Evolutionary conservation across 2,888 invertebrate species (phyloP), one percentile per base, ranked within the genome.

Genomic region (Polyploca ridens): DNA sequence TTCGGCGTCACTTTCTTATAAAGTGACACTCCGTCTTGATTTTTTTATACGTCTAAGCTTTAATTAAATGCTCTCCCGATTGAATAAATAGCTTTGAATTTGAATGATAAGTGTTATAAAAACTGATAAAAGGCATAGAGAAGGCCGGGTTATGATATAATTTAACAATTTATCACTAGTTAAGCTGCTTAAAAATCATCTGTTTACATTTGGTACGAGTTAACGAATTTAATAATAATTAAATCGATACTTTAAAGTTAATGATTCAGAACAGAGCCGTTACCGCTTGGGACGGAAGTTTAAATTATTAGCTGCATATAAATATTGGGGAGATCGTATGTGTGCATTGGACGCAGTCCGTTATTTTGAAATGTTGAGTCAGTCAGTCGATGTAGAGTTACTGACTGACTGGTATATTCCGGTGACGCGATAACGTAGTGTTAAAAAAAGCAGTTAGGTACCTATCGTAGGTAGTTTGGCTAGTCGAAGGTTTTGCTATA

Each of bases 261-360:
- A 88, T 89, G 90, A 85, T 77, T 85, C 85, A 86, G 84, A 90
- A 88, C 91, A 86, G 87, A 75, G 73, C 85, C 75, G 86, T 83
- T 81, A 86, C 87, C 67, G 82, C 72, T 72, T 79, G 84, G 86
- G 82, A 89, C 89, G 84, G 77, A 78, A 72, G 70, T 54, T 19
- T 19, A 62, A 60, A 60, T 60, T 60, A 61, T 44, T 61, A 54
- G 19, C 19, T 41, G 16, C 35, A 44, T 44, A 3, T 14, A 11
- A 61, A 61, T 35, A 41, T 61, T 27, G 44, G 19, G 61, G 57
- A 57, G 49, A 49, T 10, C 54, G 19, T 3, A 54, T 58, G 64
- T 69, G 69, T 66, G 33, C n/a, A n/a, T n/a, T 66, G 59, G 58
- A 64, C 69, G 59, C 64, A 63, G 60, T 57, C 41, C 44, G 46